These are phyloP conservation scores for Heterodera filipjevi DNA, from an alignment of 2,888 invertebrate genomes.

Conservation along the genomic window DNA sequence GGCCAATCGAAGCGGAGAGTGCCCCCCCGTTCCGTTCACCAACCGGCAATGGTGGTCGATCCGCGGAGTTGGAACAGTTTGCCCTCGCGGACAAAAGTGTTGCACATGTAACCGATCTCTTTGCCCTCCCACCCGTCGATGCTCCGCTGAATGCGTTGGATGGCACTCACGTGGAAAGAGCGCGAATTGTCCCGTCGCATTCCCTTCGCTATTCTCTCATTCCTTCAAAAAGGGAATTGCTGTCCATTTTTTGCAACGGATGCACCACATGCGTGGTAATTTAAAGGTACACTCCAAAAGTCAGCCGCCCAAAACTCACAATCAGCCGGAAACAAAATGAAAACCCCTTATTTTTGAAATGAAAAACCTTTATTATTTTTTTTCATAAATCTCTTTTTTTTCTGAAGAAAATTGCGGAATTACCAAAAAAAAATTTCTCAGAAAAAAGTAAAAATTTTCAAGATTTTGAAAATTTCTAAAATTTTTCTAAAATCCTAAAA, in stretches of 20 bases:
- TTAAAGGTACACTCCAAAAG: no score
- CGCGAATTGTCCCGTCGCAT: slow-evolving; percentile 34
- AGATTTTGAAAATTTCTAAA: no score
- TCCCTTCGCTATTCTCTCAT: slow-evolving; percentile 19
- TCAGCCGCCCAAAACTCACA: no score
- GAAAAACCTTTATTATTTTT: no score
- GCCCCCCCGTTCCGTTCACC: not conserved
- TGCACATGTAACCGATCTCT: slow-evolving; percentile 59
- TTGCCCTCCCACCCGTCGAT: slow-evolving; percentile 62
- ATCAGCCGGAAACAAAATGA: no score
- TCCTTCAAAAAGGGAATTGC: not conserved
- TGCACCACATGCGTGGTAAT: no score
- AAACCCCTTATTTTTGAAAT: no score
- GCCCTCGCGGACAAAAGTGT: slow-evolving; percentile 46
- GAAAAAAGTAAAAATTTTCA: no score
- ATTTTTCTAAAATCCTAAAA: no score
- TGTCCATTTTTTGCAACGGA: not conserved
- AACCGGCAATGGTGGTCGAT: slow-evolving; percentile 39
- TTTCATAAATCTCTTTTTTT: no score
- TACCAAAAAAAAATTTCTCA: no score
- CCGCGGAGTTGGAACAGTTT: slow-evolving; percentile 37
- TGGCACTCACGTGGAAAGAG: slow-evolving; percentile 43
- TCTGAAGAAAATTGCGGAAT: no score
- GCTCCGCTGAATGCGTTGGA: slow-evolving; percentile 53
- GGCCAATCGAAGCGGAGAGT: slow-evolving; percentile 14